Evolutionary conservation across 2,797 vertebrate species (phyloP).

Genomic region (Microctenopoma lineatum): DNA sequence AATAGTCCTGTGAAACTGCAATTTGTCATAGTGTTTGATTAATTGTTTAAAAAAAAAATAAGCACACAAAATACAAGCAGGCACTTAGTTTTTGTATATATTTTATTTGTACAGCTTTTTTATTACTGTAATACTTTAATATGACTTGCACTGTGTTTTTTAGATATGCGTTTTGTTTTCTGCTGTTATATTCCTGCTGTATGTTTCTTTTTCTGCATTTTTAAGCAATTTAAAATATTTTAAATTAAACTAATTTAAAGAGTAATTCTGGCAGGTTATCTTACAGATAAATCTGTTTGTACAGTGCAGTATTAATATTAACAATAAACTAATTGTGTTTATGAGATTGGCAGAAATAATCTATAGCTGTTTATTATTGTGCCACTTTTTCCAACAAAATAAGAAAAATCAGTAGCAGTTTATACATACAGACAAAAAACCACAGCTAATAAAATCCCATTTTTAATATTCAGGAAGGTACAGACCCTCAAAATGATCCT

Average conservation of each 20-base stretch:
- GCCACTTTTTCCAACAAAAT: background rate
- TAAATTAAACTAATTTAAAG: conserved; percentile 30
- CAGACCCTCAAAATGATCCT: background rate
- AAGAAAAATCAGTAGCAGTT: background rate
- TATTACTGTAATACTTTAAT: conserved; percentile 5
- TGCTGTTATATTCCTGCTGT: conserved; percentile 21
- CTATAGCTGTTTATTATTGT: no score
- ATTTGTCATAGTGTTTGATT: background rate
- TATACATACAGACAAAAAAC: no score
- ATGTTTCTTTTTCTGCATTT: conserved; percentile 15
- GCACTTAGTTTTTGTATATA: conserved; percentile 1
- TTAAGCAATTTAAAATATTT: conserved; percentile 19
- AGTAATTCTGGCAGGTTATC: background rate
- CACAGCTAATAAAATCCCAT: background rate
- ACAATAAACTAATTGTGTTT: conserved; percentile 6
- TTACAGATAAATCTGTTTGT: conserved; percentile 25
- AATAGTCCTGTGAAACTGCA: background rate
- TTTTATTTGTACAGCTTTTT: conserved; percentile 13
- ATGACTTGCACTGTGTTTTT: conserved; percentile 4
- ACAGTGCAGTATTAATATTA: conserved; percentile 26
- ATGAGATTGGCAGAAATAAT: conserved; percentile 25
- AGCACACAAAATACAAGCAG: no score
- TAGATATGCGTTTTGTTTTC: conserved; percentile 1
- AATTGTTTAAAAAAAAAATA: no score
- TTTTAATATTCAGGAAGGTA: background rate